These are phyloP conservation scores for Lepidothrix coronata DNA, from an alignment of 2,113 vertebrate species.

Conservation along the genomic window DNA sequence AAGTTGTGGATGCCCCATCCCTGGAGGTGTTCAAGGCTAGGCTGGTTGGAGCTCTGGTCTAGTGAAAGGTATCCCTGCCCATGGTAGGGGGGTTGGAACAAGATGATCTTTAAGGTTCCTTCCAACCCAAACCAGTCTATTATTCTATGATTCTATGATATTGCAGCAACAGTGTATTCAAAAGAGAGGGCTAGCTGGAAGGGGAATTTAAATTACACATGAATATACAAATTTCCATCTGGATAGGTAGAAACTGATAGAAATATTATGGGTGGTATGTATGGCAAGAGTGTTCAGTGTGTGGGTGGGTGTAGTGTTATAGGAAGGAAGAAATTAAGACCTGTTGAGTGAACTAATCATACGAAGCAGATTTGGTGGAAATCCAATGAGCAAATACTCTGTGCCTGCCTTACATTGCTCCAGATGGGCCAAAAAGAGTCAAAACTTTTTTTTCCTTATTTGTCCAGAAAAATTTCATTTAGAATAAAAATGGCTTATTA, in stretches of 20 bases:
- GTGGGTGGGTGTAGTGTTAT: neutral
- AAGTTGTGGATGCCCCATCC: fast-evolving
- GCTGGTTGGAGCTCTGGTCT: neutral
- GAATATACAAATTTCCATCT: neutral
- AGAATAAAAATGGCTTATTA: neutral
- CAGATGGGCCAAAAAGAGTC: neutral
- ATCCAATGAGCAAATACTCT: neutral
- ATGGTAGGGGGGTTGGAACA: neutral
- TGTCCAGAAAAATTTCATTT: neutral
- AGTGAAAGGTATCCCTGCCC: neutral
- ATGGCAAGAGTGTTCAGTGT: neutral
- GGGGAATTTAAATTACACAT: neutral
- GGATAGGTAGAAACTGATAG: neutral
- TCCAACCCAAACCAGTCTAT: neutral
- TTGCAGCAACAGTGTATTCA: neutral
- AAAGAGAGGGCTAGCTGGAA: neutral
- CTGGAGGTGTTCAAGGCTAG: neutral
- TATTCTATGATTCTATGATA: neutral
- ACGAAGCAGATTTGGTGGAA: neutral
- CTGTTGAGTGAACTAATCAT: neutral
- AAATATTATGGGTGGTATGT: neutral
- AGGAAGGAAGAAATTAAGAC: neutral
- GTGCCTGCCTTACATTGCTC: neutral
- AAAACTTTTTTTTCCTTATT: neutral
- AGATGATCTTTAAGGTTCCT: neutral